Base-by-base conservation (phyloP, 2,113 vertebrate species). In the Pogonocichla stellata region DNA sequence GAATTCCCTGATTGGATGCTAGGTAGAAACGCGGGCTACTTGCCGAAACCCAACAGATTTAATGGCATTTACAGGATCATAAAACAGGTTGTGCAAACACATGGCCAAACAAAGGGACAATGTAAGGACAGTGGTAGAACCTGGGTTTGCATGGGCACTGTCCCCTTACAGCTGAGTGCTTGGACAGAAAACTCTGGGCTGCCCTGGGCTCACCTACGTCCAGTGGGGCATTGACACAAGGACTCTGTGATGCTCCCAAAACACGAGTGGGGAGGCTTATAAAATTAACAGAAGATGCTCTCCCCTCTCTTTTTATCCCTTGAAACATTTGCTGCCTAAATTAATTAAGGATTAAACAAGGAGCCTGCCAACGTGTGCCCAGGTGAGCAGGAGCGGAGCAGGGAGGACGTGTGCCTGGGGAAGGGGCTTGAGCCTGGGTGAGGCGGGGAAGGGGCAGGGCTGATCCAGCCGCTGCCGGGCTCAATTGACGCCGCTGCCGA, bases 11-110 rank as follows among this genome's bases (percentile, higher is more conserved):
- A 33, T 24, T 4, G 50, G 57, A 80, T 34, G 8, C 31, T 79
- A 60, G 72, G 8, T 60, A 75, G 60, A 56, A 94, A 91, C 13
- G 12, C n/a, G 69, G 36, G 1, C 12, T 84, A 50, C 51, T 42
- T 92, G 69, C 82, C 94, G 87, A 95, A 96, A 82, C 25, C n/a
- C 40, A 78, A 42, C 65, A 82, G 40, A 92, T 70, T 89, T 92
- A 85, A 85, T 78, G 77, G 47, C 42, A 74, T 82, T 96, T 86
- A 92, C 67, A 88, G 94, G 62, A 56, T 62, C 87, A 87, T 92
- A 90, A 96, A 95, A 75, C 22, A 62, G 36, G 22, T 95, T 96
- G 89, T 38, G 5, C 33, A 53, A 42, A 90, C 70, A 90, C 88
- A 53, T 8, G 73, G 54, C 80, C 79, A 80, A 88, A 47, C 34